Percentiles rank a stretch among this genome's conserved stretches.
These are phyloP conservation scores for Trichomalopsis sarcophagae DNA, from an alignment of 1,140 invertebrate species.

Conservation along the genomic window DNA sequence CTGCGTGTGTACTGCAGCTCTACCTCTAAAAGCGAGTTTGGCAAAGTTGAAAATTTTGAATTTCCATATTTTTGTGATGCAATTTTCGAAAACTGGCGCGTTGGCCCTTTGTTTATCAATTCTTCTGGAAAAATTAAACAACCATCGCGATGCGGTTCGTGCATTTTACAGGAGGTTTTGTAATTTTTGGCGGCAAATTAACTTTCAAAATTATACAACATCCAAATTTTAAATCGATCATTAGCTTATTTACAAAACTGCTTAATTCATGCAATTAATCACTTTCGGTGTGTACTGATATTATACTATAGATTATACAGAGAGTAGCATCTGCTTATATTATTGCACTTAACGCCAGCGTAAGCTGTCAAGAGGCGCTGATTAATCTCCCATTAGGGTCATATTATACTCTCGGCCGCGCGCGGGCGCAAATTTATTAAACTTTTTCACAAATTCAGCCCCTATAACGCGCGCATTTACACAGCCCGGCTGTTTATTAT, in stretches of 20 bases:
- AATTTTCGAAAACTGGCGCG: too few relatives aligned
- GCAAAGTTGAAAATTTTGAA: background rate
- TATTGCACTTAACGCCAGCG: background rate
- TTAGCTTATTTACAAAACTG: background rate
- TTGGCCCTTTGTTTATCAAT: too few relatives aligned
- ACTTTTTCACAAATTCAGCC: conserved; percentile 29
- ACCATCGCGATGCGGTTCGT: too few relatives aligned
- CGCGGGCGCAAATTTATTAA: conserved; percentile 24
- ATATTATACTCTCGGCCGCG: background rate
- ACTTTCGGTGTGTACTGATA: background rate
- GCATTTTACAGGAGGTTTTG: too few relatives aligned
- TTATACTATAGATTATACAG: background rate
- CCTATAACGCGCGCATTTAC: background rate
- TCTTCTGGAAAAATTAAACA: too few relatives aligned
- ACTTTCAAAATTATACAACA: too few relatives aligned
- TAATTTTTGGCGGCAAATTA: too few relatives aligned
- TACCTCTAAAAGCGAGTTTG: background rate
- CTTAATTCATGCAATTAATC: background rate
- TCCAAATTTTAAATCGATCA: too few relatives aligned
- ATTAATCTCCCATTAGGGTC: conserved; percentile 13
- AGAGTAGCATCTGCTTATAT: background rate
- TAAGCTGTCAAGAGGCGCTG: background rate
- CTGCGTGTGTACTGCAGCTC: too few relatives aligned
- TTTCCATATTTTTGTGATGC: background rate
- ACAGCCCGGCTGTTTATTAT: conserved; percentile 3